Evolutionary conservation across 2,113 vertebrate species (phyloP), one percentile per base, ranked within the genome.

Genomic region (Rhineura floridana): DNA sequence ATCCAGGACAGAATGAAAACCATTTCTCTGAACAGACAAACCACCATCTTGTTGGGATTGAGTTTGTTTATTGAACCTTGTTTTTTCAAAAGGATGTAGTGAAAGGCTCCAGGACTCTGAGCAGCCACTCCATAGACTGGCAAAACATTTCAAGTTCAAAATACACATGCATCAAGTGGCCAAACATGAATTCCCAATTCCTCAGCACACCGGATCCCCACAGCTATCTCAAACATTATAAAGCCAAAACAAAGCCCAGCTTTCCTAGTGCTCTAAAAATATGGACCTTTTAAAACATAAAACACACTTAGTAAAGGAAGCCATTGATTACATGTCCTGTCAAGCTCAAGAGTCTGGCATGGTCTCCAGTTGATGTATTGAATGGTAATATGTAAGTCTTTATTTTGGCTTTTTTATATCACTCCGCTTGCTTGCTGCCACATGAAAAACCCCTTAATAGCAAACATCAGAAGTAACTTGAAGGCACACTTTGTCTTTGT

Each of bases 111-210:
- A 90, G 87, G 93, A n/a, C n/a, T n/a, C n/a, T n/a, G n/a, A n/a
- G 81, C 87, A 88, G 88, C 2, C 36, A 85, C 86, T 88, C 88
- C 88, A 81, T 6, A 1, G 76, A 87, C 89, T 91, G 95, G 96
- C 88, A 94, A 94, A 94, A 92, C 93, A 79, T 89, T 94, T 96
- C 87, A 91, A 93, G 93, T 73, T 93, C 88, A 86, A 94, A 90
- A 89, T 95, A 90, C 0, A 13, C 92, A 70, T 23, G 75, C 91
- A 81, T 75, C 81, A 93, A 94, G 3, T 13, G 94, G 93, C 94
- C 94, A 93, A 92, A 84, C 48, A 59, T 94, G 91, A 94, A 91
- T 70, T 13, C 70, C 25, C 30, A 83, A 9, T 67, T 67, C 33
- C 62, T 46, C 62, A 67, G 63, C 30, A 21, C 81, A 69, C 89